Evolutionary conservation across 2,888 invertebrate species (phyloP).

Genomic region (Ferrisia virgata): DNA sequence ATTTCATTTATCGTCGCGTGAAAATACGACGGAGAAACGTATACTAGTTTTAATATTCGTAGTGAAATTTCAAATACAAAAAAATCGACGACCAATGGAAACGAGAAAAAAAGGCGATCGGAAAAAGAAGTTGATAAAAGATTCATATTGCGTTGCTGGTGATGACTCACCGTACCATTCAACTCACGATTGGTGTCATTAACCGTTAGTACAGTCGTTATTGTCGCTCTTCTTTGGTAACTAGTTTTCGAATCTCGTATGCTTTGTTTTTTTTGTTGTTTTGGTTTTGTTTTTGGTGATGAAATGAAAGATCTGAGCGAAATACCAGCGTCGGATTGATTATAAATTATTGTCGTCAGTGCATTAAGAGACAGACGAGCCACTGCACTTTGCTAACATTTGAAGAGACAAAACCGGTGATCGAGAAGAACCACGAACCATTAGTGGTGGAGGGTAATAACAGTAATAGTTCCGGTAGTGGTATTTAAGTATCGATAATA

Average conservation of each 20-base stretch:
- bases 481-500: conserved; percentile 42
- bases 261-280: neutral
- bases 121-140: neutral
- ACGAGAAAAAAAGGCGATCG: neutral
- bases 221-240: conserved; percentile 34
- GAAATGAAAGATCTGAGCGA: conserved; percentile 24
- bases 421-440: conserved; percentile 10
- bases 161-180: conserved; percentile 35
- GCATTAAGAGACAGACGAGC: neutral
- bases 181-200: conserved; percentile 38
- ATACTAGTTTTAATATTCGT: too few relatives aligned
- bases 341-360: conserved; percentile 27
- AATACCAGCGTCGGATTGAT: neutral
- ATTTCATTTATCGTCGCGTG: neutral
- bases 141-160: conserved; percentile 12
- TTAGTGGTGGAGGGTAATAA: conserved; percentile 40
- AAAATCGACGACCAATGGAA: neutral
- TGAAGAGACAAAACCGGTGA: conserved; percentile 26
- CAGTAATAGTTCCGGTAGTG: conserved; percentile 42
- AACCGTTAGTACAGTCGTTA: conserved; percentile 35
- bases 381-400: conserved; percentile 27
- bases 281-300: conserved; percentile 28
- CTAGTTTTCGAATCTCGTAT: conserved; percentile 30
- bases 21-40: too few relatives aligned
- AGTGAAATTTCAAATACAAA: neutral